Percentiles rank a stretch among this genome's conserved stretches.
These are phyloP conservation scores for Paralvinella palmiformis DNA, from an alignment of 1,140 invertebrate species.

Conservation along the genomic window DNA sequence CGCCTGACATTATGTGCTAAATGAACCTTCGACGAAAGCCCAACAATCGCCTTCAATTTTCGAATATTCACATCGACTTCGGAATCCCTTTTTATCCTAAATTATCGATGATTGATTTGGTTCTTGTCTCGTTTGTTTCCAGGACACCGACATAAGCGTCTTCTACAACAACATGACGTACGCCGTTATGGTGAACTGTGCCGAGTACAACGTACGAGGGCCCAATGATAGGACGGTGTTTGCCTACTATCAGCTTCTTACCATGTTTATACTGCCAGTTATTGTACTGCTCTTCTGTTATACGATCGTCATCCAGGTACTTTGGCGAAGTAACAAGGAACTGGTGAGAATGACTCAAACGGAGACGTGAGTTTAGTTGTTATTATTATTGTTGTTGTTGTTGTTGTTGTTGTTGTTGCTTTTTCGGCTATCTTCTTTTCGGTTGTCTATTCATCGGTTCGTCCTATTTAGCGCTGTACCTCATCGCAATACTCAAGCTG, in stretches of 20 bases:
- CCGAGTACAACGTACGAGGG: background rate
- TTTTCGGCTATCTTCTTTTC: background rate
- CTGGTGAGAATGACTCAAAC: conserved; percentile 28
- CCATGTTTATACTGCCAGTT: conserved; percentile 54
- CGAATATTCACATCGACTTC: too few relatives aligned
- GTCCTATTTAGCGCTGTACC: too few relatives aligned
- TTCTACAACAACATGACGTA: conserved; percentile 19
- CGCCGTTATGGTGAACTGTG: conserved; percentile 5
- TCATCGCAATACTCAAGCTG: too few relatives aligned
- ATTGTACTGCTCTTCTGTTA: conserved; percentile 56
- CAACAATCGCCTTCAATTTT: too few relatives aligned
- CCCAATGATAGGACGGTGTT: conserved; percentile 34
- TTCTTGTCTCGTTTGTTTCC: too few relatives aligned
- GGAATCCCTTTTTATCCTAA: too few relatives aligned
- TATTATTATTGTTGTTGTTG: background rate
- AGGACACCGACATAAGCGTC: conserved; percentile 8
- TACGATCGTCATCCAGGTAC: conserved; percentile 54
- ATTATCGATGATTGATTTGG: too few relatives aligned
- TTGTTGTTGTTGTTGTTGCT: background rate
- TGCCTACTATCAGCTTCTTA: conserved; percentile 51
- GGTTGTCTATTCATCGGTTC: background rate
- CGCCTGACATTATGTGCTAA: too few relatives aligned
- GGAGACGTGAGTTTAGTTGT: background rate
- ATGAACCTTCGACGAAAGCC: too few relatives aligned
- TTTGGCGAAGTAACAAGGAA: conserved; percentile 55